These are phyloP conservation scores for Caenorhabditis panamensis DNA, from an alignment of 2,888 invertebrate species.

Conservation along the genomic window DNA sequence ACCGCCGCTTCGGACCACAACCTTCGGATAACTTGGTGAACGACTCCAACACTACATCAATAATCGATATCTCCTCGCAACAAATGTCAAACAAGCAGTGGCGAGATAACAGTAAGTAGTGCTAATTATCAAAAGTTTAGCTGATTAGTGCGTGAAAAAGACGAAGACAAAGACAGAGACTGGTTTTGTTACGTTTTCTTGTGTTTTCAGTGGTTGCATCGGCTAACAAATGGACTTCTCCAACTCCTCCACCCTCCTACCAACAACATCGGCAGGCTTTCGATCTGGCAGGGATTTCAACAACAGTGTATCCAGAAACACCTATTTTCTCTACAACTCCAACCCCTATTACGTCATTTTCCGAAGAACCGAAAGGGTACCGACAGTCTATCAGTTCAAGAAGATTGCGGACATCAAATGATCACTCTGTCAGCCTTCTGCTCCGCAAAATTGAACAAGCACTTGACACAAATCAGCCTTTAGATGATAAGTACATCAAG, in stretches of 20 bases:
- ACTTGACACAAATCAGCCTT: conserved; percentile 54
- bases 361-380: not conserved
- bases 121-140: conserved; percentile 27
- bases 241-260: conserved; percentile 10
- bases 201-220: conserved; percentile 23
- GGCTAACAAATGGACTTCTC: conserved; percentile 38
- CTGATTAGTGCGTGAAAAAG: conserved; percentile 22
- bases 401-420: conserved; percentile 13
- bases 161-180: not conserved
- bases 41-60: conserved; percentile 19
- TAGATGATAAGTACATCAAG: conserved; percentile 64
- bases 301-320: not conserved
- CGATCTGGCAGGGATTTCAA: conserved; percentile 16
- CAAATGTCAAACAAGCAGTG: conserved; percentile 49
- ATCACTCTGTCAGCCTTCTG: conserved; percentile 53
- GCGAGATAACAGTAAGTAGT: conserved; percentile 51
- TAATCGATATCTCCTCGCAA: conserved; percentile 60
- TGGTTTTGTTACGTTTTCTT: not conserved
- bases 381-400: conserved; percentile 7
- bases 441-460: conserved; percentile 60
- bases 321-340: not conserved
- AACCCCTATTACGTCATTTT: conserved; percentile 4
- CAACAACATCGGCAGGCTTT: conserved; percentile 36
- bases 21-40: conserved; percentile 36
- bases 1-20: conserved; percentile 37